Conservation (phyloP, 1,140 invertebrate genomes). For the Brachionus angularis region DNA sequence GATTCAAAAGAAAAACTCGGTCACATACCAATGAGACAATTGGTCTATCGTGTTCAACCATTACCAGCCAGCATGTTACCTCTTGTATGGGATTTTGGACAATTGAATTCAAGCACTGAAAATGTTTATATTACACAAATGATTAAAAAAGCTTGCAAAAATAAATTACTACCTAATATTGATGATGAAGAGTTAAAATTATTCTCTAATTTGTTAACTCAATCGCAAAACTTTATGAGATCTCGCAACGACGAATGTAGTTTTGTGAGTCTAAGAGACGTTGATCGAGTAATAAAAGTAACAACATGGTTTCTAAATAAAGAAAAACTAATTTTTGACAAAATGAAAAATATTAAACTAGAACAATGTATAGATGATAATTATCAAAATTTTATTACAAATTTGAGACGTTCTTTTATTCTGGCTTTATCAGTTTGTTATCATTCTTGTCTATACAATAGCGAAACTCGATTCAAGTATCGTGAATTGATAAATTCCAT, state of each 20-base stretch:
- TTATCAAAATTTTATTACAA: not conserved
- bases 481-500: slow-evolving; percentile 11
- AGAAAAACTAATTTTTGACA: not conserved
- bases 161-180: not conserved
- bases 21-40: slow-evolving; percentile 51
- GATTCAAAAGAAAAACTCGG: slow-evolving; percentile 48
- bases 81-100: slow-evolving; percentile 55
- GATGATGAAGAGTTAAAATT: not conserved
- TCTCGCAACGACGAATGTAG: slow-evolving; percentile 52
- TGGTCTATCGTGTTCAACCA: slow-evolving; percentile 52
- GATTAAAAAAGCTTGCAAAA: not conserved
- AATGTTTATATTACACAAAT: slow-evolving; percentile 50
- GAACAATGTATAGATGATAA: not conserved
- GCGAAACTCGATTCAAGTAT: not conserved
- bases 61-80: slow-evolving; percentile 52
- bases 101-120: slow-evolving; percentile 49
- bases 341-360: slow-evolving; percentile 10
- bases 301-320: slow-evolving; percentile 45
- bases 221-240: slow-evolving; percentile 53
- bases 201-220: slow-evolving; percentile 47
- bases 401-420: slow-evolving; percentile 47
- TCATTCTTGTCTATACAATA: slow-evolving; percentile 47
- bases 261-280: slow-evolving; percentile 55
- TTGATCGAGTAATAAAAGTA: slow-evolving; percentile 48
- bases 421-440: slow-evolving; percentile 52